A percentile compares a stretch with the other conserved stretches of the same genome.
phyloP scores from a whole-genome alignment of 2,888 invertebrate genomes.

The Erannis defoliaria region DNA sequence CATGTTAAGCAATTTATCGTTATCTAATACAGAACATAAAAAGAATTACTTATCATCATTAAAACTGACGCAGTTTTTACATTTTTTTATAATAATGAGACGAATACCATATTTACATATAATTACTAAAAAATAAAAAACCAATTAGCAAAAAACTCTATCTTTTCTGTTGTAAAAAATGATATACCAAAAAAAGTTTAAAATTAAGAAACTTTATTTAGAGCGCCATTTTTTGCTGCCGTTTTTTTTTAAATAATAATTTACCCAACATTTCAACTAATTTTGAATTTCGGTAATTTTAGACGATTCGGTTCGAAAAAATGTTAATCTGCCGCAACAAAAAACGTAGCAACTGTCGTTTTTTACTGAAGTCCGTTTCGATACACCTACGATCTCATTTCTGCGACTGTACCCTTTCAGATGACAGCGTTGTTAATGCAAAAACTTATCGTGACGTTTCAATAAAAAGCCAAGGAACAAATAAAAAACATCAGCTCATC shows the following conservation, averaged over 20 bases:
- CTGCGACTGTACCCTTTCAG: conserved; percentile 65
- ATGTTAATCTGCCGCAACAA: conserved; percentile 50
- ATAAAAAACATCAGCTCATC: conserved; percentile 27
- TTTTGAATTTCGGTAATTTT: conserved; percentile 47
- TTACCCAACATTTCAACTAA: conserved; percentile 12
- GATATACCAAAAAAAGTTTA: background rate
- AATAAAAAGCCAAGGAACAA: conserved; percentile 53
- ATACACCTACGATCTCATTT: conserved; percentile 47
- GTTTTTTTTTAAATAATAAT: conserved; percentile 1
- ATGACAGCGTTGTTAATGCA: conserved; percentile 43
- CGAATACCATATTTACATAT: too few species aligned
- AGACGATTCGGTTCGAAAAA: conserved; percentile 46
- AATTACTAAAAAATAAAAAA: background rate
- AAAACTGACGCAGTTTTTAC: too few species aligned
- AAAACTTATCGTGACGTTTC: conserved; percentile 64
- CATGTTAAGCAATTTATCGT: too few species aligned
- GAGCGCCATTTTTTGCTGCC: background rate
- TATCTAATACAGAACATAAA: too few species aligned
- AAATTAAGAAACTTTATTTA: background rate
- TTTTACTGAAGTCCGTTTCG: conserved; percentile 54
- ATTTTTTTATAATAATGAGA: too few species aligned
- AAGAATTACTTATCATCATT: too few species aligned
- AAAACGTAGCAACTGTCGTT: conserved; percentile 61
- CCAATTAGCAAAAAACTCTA: too few species aligned
- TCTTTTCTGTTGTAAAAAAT: background rate